phyloP scores from a whole-genome alignment of 2,113 vertebrate species.

The Ovis aries region ARS-UI_Ramb_v3.0 NC_056066.1:56358501-56359000 shows the following conservation, averaged over 20 bases:
- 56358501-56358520: constrained; percentile 80
- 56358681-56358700: constrained; percentile 11
- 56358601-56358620: constrained; percentile 7
- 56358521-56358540: constrained; percentile 37
- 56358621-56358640: neutral
- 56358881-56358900: neutral
- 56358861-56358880: constrained; percentile 25
- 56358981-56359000: neutral
- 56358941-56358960: neutral
- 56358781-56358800: neutral
- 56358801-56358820: constrained; percentile 29
- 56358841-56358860: neutral
- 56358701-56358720: constrained; percentile 3
- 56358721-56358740: constrained; percentile 24
- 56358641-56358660: constrained; percentile 1
- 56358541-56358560: constrained; percentile 62
- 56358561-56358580: constrained; percentile 69
- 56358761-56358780: neutral
- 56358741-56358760: constrained; percentile 21
- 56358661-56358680: constrained; percentile 3
- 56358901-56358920: neutral
- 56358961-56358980: neutral
- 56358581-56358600: constrained; percentile 1
- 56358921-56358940: neutral
- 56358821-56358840: constrained; percentile 15